Percentiles rank a stretch among this genome's conserved stretches.
Evolutionary conservation across 2,888 invertebrate species (phyloP).

Genomic region (Drosophila sordidapex): DNA sequence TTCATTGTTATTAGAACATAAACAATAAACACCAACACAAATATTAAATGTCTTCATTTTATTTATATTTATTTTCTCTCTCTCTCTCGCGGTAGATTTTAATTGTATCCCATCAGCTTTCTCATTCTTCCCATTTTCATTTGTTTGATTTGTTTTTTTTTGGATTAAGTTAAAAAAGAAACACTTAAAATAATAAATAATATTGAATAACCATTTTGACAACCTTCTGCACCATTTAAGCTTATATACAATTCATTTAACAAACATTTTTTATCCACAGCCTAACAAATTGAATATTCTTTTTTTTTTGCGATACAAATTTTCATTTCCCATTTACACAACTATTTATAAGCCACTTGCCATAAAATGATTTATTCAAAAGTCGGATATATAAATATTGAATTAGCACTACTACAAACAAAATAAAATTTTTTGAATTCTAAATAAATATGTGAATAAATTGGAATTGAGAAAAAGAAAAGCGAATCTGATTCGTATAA

Average conservation of each 20-base stretch:
- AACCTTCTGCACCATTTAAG: neutral
- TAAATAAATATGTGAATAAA: neutral
- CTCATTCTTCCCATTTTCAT: neutral
- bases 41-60: neutral
- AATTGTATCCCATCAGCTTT: neutral
- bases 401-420: neutral
- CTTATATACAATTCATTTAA: neutral
- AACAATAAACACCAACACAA: neutral
- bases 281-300: neutral
- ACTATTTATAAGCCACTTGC: neutral
- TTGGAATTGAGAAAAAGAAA: neutral
- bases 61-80: neutral
- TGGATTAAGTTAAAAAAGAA: neutral
- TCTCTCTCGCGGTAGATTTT: neutral
- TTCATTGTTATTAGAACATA: neutral
- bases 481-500: neutral
- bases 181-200: neutral
- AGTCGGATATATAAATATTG: neutral
- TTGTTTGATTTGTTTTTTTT: neutral
- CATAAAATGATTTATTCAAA: neutral
- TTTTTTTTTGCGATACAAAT: neutral
- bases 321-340: neutral
- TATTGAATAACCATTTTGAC: neutral
- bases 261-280: neutral
- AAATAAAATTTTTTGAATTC: neutral